phyloP scores from a whole-genome alignment of 2,113 vertebrate species.

The Aythya baeri region DNA sequence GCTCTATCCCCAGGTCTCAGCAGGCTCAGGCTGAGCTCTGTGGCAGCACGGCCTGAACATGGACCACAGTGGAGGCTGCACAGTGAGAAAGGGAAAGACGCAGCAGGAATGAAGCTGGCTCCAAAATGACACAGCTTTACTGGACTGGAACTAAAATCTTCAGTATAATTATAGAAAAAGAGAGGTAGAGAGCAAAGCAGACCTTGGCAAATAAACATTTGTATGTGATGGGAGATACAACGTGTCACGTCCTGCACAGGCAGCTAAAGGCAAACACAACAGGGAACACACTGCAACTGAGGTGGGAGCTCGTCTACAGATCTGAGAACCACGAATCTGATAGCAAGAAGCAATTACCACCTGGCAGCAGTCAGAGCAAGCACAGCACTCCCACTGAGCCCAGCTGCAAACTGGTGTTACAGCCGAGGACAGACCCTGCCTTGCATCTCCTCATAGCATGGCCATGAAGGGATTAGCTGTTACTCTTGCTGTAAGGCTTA shows the following conservation, averaged over 20 bases:
- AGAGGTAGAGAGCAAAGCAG: background rate
- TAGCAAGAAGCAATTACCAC: accelerated
- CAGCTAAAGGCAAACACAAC: background rate
- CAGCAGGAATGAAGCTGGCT: background rate
- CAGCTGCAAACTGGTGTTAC: background rate
- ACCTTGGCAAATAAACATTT: background rate
- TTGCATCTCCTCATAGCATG: background rate
- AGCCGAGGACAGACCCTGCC: background rate
- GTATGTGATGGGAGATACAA: accelerated
- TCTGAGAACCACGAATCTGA: background rate
- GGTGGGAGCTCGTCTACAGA: background rate
- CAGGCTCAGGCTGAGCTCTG: background rate
- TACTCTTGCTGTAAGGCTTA: background rate
- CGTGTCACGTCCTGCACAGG: background rate
- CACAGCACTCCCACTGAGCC: background rate
- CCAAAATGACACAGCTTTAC: background rate
- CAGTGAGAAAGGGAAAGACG: background rate
- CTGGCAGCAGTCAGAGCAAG: background rate
- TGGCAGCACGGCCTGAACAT: accelerated
- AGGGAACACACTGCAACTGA: background rate
- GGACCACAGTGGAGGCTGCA: background rate
- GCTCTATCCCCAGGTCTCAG: background rate
- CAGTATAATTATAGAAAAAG: background rate
- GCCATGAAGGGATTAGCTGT: background rate
- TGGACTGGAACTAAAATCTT: background rate